phyloP scores from a whole-genome alignment of 2,797 vertebrate species.

The Manis pentadactyla region DNA sequence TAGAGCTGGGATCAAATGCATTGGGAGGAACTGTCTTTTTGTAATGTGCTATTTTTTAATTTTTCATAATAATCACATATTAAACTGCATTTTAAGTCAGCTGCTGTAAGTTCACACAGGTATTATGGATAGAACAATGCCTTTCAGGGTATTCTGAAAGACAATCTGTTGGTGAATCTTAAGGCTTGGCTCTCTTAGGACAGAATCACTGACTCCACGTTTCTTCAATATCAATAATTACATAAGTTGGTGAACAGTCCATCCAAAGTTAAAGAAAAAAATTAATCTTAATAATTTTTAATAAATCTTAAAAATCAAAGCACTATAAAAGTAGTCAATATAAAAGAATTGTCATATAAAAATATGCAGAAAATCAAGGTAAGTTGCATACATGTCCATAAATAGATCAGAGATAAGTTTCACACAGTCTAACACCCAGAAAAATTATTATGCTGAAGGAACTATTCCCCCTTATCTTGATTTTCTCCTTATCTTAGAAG shows the following conservation, averaged over 20 bases:
- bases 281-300: neutral
- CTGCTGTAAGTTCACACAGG: neutral
- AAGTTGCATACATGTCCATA: neutral
- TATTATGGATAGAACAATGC: neutral
- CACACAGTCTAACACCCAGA: neutral
- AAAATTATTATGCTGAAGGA: neutral
- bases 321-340: neutral
- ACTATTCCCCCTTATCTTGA: neutral
- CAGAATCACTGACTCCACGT: neutral
- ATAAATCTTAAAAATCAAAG: conserved; percentile 3
- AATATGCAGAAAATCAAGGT: neutral
- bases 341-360: too few relatives aligned
- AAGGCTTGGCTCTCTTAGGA: neutral
- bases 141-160: neutral
- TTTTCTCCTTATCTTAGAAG: neutral
- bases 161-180: neutral
- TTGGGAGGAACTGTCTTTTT: neutral
- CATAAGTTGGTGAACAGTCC: neutral
- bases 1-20: neutral
- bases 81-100: neutral
- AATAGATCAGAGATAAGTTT: neutral
- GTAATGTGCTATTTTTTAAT: neutral
- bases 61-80: neutral
- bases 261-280: neutral
- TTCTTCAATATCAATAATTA: neutral